Conservation (phyloP, 53 echinoderm and acorn worm species). For the Crossaster papposus region DNA sequence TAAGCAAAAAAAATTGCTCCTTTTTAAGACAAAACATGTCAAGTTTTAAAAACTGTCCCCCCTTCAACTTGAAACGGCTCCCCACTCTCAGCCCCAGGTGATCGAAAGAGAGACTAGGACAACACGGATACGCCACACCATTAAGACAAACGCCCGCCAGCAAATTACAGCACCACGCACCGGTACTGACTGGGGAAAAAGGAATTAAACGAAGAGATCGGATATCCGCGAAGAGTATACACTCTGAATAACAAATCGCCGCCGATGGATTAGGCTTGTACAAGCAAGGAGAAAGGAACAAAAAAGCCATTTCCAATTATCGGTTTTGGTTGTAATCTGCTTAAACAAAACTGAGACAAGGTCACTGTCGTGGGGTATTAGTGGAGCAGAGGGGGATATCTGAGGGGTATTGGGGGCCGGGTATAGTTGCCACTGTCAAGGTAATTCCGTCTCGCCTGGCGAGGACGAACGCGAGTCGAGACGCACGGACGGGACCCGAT, state of each 20-base stretch:
- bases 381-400: not conserved
- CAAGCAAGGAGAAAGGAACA: not conserved
- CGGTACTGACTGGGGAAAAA: not conserved
- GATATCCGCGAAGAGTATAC: not conserved
- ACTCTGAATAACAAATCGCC: not conserved
- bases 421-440: conserved; percentile 33
- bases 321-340: conserved; percentile 33
- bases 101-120: not conserved
- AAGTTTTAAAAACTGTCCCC: not conserved
- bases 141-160: conserved; percentile 8
- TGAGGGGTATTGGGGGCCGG: not conserved
- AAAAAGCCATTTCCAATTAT: conserved; percentile 19
- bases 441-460: conserved; percentile 23
- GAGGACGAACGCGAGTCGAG: not conserved
- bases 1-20: not conserved
- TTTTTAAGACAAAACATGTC: not conserved
- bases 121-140: conserved; percentile 11
- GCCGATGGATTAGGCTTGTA: not conserved
- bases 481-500: conserved; percentile 37
- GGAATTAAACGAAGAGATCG: not conserved
- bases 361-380: conserved; percentile 44
- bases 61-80: conserved; percentile 18
- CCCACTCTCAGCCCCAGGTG: not conserved
- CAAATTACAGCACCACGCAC: not conserved
- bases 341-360: conserved; percentile 35